A percentile compares a stretch with the other conserved stretches of the same genome.
Evolutionary conservation across 2,113 vertebrate species (phyloP).

Genomic region (Gorsachius goisagi): DNA sequence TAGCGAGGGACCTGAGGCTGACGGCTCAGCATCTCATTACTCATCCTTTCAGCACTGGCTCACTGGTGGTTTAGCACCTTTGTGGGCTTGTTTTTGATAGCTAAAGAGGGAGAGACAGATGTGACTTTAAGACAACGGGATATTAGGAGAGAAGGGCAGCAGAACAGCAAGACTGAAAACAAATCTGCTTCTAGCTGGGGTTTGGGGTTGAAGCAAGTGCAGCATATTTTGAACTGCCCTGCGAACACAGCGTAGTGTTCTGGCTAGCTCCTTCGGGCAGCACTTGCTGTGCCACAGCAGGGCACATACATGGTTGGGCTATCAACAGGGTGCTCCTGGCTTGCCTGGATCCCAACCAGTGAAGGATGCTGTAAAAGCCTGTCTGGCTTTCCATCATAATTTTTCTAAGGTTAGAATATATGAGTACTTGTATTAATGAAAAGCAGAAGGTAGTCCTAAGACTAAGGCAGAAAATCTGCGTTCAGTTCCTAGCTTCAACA

Average conservation of each 20-base stretch:
- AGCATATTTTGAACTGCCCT: neutral
- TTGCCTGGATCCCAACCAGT: neutral
- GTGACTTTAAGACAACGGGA: neutral
- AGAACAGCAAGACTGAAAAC: neutral
- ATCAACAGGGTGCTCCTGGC: neutral
- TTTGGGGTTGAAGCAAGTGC: neutral
- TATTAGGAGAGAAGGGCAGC: neutral
- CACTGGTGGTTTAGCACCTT: neutral
- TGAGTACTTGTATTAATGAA: neutral
- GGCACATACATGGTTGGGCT: neutral
- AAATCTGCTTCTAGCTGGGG: neutral
- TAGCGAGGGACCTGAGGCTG: neutral
- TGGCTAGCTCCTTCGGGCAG: neutral
- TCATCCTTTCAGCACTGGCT: neutral
- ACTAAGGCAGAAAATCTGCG: constrained; percentile 5
- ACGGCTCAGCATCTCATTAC: neutral
- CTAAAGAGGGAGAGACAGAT: neutral
- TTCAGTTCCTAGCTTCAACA: neutral
- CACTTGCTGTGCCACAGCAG: neutral
- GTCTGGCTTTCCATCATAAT: neutral
- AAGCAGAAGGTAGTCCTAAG: neutral
- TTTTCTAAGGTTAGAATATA: neutral
- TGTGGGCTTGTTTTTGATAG: neutral
- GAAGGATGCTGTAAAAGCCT: neutral
- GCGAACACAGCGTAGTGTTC: accelerated